These are phyloP conservation scores for Bombylius major DNA, from an alignment of 2,888 invertebrate species.

Conservation along the genomic window DNA sequence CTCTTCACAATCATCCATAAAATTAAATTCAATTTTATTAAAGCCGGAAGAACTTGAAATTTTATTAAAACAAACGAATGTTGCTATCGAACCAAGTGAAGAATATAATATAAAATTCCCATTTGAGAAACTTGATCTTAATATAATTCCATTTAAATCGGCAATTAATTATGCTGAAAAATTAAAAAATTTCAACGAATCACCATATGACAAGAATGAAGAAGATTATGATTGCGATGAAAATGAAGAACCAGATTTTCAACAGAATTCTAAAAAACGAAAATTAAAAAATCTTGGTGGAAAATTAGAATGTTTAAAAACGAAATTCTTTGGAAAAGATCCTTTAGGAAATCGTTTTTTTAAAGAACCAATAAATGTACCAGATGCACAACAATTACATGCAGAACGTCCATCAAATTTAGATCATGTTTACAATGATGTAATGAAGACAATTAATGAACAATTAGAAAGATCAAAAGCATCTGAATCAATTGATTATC, in stretches of 20 bases:
- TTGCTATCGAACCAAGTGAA: neutral
- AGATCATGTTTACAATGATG: conserved; percentile 13
- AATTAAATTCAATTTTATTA: conserved; percentile 3
- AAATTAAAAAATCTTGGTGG: conserved; percentile 53
- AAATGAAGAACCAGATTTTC: conserved; percentile 17
- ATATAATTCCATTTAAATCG: conserved; percentile 41
- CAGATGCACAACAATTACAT: neutral
- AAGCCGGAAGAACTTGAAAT: conserved; percentile 11
- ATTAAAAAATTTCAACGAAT: conserved; percentile 38
- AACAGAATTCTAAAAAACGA: conserved; percentile 23
- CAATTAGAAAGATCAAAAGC: conserved; percentile 1
- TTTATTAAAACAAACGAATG: neutral
- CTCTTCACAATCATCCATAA: neutral
- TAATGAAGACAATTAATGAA: conserved; percentile 14
- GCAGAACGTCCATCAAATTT: neutral
- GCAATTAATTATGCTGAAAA: conserved; percentile 55
- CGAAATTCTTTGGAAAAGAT: conserved; percentile 60
- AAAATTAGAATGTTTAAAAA: conserved; percentile 61
- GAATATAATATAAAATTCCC: conserved; percentile 44
- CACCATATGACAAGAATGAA: conserved; percentile 2
- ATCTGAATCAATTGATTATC: neutral
- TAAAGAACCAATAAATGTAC: conserved; percentile 36
- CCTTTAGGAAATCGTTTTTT: conserved; percentile 67
- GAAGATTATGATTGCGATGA: conserved; percentile 26
- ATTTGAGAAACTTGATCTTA: conserved; percentile 42